Conservation (phyloP, 2,797 vertebrate genomes). For the Eospalax fontanierii region DNA sequence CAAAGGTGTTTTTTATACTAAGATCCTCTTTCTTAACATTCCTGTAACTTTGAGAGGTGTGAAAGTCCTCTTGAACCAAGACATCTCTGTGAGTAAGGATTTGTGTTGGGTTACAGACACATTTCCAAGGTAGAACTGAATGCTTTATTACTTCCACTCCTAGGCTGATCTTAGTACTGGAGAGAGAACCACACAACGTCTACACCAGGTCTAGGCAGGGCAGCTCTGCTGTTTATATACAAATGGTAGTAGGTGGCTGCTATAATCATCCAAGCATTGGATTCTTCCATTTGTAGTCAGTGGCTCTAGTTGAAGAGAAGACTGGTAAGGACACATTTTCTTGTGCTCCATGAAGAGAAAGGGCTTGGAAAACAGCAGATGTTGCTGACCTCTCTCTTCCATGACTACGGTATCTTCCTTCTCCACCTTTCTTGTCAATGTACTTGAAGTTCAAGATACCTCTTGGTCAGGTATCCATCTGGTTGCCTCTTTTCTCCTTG, state of each 20-base stretch:
- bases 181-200: neutral
- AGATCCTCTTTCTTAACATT: neutral
- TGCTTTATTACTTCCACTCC: neutral
- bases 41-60: neutral
- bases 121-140: neutral
- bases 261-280: neutral
- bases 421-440: constrained; percentile 29
- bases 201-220: neutral
- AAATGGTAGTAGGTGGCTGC: neutral
- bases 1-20: neutral
- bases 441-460: constrained; percentile 40
- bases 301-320: neutral
- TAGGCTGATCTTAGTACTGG: neutral
- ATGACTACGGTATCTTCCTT: neutral
- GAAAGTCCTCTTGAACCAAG: neutral
- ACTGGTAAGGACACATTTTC: too few species aligned
- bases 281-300: neutral
- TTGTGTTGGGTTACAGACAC: neutral
- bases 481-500: constrained; percentile 13
- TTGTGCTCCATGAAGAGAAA: neutral
- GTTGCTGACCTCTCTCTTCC: neutral
- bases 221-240: neutral
- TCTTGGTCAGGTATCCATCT: neutral
- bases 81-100: neutral
- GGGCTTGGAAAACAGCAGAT: neutral